Base-by-base conservation (phyloP, 2,797 vertebrate genomes). In the Lepus oiostolus region DNA sequence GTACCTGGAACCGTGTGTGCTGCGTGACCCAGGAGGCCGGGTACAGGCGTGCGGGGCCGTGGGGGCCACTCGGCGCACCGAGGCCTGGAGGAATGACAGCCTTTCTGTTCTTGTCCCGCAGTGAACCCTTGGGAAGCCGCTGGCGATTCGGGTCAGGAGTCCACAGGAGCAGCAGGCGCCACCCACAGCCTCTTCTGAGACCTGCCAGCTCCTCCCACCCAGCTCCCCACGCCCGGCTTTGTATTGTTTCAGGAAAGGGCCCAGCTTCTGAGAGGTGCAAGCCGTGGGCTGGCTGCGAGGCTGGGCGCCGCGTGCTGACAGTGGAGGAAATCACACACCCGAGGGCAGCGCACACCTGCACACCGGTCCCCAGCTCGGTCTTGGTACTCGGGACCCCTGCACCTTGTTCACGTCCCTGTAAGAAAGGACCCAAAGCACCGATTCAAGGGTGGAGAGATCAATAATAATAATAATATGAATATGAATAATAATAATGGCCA, bases 391-490 rank as follows among this genome's bases (percentile, higher is more conserved):
- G 79, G 68, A 75, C 85, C 74, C 74, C 14, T 4, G 75, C 72
- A 54, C 42, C 42, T 88, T 11, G 52, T 82, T 80, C 90, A 0
- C 0, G 88, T 67, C 0, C 3, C 52, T 62, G 4, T 86, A 90
- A 91, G 88, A 88, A 81, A 83, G 42, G 77, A 82, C 88, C 74
- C 71, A 32, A 87, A 86, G 82, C 0, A 12, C 84, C 19, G 10
- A 32, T 72, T 71, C 1, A 3, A 26, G 50, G 88, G 38, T 63
- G 62, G 85, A 93, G 30, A 63, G 52, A 93, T 21, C 63, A 88
- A 85, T 97, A 95, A 96, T 95, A 95, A 95, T 96, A 93, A 70
- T 95, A 91, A 22, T 88, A 86, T 35, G 96, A 70, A 28, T 68
- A 58, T 67, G 83, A 94, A 95, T 96, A 96, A 95, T 96, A 94